These are phyloP conservation scores for Drosophila bunnanda DNA, from an alignment of 2,888 invertebrate genomes.

Conservation along the genomic window DNA sequence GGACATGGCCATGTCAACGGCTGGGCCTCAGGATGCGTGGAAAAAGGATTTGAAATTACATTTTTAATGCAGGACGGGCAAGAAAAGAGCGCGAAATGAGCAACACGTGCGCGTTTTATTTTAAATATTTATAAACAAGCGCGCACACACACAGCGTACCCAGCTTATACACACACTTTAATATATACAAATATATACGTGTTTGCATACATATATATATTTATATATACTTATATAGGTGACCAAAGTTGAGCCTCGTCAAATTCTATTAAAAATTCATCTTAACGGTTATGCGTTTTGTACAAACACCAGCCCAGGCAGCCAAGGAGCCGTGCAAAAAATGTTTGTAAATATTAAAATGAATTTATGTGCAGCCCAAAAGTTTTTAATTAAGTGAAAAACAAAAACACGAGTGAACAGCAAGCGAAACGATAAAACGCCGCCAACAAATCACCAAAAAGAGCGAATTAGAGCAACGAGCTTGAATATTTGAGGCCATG, in stretches of 20 bases:
- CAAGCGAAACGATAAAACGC: constrained; percentile 26
- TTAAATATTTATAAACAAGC: constrained; percentile 72
- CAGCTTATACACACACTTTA: constrained; percentile 4
- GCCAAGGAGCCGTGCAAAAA: constrained; percentile 38
- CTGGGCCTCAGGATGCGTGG: constrained; percentile 29
- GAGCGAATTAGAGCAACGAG: constrained; percentile 38
- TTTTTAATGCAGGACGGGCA: constrained; percentile 47
- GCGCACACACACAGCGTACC: constrained; percentile 28
- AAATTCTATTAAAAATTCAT: constrained; percentile 75
- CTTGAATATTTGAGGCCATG: constrained; percentile 45
- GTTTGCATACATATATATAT: not conserved
- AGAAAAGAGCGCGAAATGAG: constrained; percentile 54
- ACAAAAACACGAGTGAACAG: constrained; percentile 47
- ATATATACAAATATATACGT: not conserved
- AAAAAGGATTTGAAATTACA: constrained; percentile 65
- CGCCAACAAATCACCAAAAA: constrained; percentile 56
- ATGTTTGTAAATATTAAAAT: constrained; percentile 78
- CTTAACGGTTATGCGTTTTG: constrained; percentile 76
- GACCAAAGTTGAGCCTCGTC: constrained; percentile 53
- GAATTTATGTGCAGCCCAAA: constrained; percentile 73
- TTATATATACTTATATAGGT: constrained; percentile 24
- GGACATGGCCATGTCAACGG: constrained; percentile 17
- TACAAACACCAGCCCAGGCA: constrained; percentile 51
- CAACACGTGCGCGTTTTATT: constrained; percentile 72
- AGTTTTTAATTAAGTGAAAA: constrained; percentile 78